Base-by-base conservation (phyloP, 2,888 invertebrate genomes). In the Celastrina argiolus region DNA sequence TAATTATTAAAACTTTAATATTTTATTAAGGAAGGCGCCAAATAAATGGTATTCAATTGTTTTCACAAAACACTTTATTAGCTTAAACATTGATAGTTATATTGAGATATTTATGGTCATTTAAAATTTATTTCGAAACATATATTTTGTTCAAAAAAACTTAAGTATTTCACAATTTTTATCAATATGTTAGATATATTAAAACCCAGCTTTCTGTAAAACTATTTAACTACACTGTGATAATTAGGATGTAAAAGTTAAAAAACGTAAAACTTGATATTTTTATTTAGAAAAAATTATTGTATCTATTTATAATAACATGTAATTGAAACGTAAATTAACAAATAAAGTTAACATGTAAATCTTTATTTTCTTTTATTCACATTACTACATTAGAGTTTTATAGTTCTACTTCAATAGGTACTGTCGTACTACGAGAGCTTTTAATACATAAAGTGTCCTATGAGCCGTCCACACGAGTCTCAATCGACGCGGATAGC, bases 281-380 rank as follows among this genome's bases (percentile, higher is more conserved):
- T 80, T 79, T 80, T 78, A 73, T 73, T 14, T 34, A 77, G 81
- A 81, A 87, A 88, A 89, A 88, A 86, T 88, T 85, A 87, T 80
- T 80, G 88, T 89, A 80, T n/a, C n/a, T n/a, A n/a, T n/a, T n/a
- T n/a, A n/a, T n/a, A n/a, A n/a, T n/a, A n/a, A n/a, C 76, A 77
- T 81, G 72, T 74, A 79, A 80, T 81, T 80, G 75, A 79, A 80
- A 75, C 79, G 81, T 80, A 87, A 88, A 87, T 85, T 83, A 72
- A 84, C 83, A 87, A 88, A 87, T 88, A 88, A 84, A 88, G 85
- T 81, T 87, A 81, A 87, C 81, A 73, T 66, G 65, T 72, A 73
- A 71, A 67, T 72, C 65, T 67, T 70, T 45, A 1, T 18, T 26
- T 68, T 73, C 67, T 71, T 80, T 80, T 81, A 69, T 74, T 75